phyloP scores from a whole-genome alignment of 2,113 vertebrate genomes.

The Anarhynchus alexandrinus region DNA sequence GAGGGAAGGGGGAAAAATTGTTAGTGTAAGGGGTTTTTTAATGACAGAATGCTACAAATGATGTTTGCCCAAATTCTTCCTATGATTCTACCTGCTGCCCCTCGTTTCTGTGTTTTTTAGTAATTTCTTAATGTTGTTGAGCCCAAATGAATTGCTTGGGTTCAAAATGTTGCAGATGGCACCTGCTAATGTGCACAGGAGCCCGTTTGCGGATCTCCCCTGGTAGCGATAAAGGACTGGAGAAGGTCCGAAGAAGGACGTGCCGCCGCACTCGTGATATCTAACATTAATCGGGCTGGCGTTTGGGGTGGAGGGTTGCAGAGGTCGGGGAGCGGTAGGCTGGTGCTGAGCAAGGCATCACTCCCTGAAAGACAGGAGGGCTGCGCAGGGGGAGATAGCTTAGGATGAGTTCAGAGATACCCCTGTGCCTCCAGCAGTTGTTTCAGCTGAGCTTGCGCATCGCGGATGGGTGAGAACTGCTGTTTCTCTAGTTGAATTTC shows the following conservation, averaged over 20 bases:
- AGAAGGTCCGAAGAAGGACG: background rate
- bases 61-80: background rate
- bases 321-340: background rate
- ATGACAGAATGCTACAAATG: background rate
- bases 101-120: background rate
- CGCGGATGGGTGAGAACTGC: background rate
- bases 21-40: background rate
- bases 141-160: background rate
- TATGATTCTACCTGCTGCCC: background rate
- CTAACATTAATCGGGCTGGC: fast-evolving
- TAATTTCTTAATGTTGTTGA: background rate
- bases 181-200: background rate
- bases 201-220: background rate
- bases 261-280: background rate
- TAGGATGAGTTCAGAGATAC: background rate
- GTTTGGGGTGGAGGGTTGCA: background rate
- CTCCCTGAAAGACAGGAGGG: background rate
- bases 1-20: background rate
- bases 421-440: background rate
- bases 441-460: background rate
- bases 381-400: background rate
- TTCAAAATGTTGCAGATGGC: background rate
- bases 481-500: background rate
- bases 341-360: background rate
- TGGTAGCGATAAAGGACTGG: background rate